Conservation (phyloP, 2,113 vertebrate species). For the Microtus montanus region DNA sequence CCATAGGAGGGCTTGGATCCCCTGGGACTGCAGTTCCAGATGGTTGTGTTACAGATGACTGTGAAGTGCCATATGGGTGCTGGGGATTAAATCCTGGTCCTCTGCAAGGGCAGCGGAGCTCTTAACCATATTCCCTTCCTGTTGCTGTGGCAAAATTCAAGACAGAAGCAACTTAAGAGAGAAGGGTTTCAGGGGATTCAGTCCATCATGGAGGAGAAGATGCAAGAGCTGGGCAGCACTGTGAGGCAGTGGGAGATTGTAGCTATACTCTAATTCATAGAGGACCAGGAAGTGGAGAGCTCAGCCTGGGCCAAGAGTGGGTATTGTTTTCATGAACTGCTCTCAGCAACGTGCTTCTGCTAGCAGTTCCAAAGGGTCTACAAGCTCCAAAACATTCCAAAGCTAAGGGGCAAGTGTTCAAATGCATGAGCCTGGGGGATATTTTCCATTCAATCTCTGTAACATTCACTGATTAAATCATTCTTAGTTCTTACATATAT, state of each 20-base stretch:
- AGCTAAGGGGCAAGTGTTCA: neutral
- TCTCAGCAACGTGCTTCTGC: neutral
- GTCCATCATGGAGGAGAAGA: neutral
- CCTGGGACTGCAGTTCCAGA: neutral
- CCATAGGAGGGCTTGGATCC: neutral
- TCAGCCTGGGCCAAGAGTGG: neutral
- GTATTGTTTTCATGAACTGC: neutral
- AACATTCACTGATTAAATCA: neutral
- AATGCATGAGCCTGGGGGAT: neutral
- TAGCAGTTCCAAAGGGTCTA: neutral
- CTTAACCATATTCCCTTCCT: neutral
- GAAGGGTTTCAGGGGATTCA: neutral
- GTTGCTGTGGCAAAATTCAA: too few species aligned
- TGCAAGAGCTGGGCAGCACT: neutral
- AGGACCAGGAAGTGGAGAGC: neutral
- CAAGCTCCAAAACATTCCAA: neutral
- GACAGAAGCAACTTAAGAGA: neutral
- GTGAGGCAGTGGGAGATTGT: neutral
- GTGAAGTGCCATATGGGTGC: neutral
- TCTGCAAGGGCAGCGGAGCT: neutral
- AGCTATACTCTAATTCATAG: too few species aligned
- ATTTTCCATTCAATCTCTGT: neutral
- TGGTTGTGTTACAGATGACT: neutral
- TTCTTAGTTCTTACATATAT: neutral
- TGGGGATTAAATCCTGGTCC: neutral